Evolutionary conservation across 1,140 invertebrate species (phyloP), one percentile per base, ranked within the genome.

Genomic region (Pseudomyrmex dendroicus): DNA sequence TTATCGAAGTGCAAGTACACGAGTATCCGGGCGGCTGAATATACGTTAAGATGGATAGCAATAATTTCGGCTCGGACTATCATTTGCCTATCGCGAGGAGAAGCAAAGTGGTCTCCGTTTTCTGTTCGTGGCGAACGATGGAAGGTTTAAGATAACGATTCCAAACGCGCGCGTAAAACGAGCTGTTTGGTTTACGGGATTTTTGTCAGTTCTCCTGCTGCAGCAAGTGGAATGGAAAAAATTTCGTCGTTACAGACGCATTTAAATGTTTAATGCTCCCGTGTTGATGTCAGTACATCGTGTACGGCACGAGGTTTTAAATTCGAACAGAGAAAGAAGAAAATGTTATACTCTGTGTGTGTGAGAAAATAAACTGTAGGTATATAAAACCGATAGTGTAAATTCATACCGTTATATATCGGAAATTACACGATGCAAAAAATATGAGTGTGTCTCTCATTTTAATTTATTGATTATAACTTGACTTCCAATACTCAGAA

Each of bases 41-140:
- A 84, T 85, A 87, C 10, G 73, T 68, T 50, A 67, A 66, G 73
- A 77, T 85, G 84, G 70, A 88, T 88, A 62, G 86, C 84, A 84
- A 89, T 88, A 89, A 89, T 89, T 88, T 76, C 52, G 84, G 85
- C 86, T 56, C 13, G 73, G 73, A 44, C 68, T 89, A 89, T 89
- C 87, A 89, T 89, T 88, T 85, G 66, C 77, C 64, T 72, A 87
- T 87, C 76, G 76, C 48, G 72, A 64, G 22, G 63, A 80, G 85
- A 84, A 83, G 77, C 72, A 52, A 74, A 87, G 59, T 25, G 82
- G 85, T 84, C 64, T 73, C 35, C 80, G 67, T 57, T 73, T 82
- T 56, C 63, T 46, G 44, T 20, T 25, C 17, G 50, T 57, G 9
- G 57, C 56, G 12, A 68, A 46, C 46, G 70, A 86, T 84, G 20